Evolutionary conservation across 1,140 invertebrate genomes (phyloP).

Genomic region (Drosophila equinoxialis): DNA sequence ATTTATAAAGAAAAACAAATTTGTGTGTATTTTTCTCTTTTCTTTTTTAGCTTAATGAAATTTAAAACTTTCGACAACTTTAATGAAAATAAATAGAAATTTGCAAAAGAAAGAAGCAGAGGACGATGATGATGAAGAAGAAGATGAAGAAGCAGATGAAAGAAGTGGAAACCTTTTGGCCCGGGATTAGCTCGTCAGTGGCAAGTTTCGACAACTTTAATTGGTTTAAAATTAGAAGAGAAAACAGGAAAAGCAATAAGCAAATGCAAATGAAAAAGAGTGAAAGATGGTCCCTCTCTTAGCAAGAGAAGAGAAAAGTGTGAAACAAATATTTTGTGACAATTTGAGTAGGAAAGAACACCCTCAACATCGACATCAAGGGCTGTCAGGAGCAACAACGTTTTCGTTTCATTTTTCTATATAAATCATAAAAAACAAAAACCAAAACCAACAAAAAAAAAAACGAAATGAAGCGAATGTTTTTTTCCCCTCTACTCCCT

Average conservation of each 20-base stretch:
- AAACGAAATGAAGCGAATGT: conserved; percentile 31
- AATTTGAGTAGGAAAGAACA: conserved; percentile 37
- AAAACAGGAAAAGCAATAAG: conserved; percentile 38
- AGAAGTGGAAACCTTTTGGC: conserved; percentile 25
- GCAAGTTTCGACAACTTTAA: conserved; percentile 75
- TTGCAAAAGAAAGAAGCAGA: conserved; percentile 22
- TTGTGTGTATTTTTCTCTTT: conserved; percentile 3
- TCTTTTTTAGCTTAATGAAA: conserved; percentile 56
- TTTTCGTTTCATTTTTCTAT: conserved; percentile 28
- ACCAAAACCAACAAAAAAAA: conserved; percentile 36
- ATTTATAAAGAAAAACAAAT: conserved; percentile 43
- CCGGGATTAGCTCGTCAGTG: conserved; percentile 63
- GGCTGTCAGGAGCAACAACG: conserved; percentile 67
- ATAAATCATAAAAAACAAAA: conserved; percentile 46
- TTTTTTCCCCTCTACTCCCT: too few species aligned
- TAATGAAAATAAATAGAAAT: conserved; percentile 75
- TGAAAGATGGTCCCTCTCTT: background rate
- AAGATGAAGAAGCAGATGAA: background rate
- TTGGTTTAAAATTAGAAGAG: conserved; percentile 75
- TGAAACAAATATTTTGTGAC: conserved; percentile 58
- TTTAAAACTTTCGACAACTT: conserved; percentile 77
- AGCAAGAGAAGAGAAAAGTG: conserved; percentile 29
- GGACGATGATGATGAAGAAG: background rate
- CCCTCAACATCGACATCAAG: conserved; percentile 59
- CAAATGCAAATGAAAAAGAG: conserved; percentile 53